Evolutionary conservation across 2,113 vertebrate genomes (phyloP).

Genomic region (Leptodactylus fuscus): DNA sequence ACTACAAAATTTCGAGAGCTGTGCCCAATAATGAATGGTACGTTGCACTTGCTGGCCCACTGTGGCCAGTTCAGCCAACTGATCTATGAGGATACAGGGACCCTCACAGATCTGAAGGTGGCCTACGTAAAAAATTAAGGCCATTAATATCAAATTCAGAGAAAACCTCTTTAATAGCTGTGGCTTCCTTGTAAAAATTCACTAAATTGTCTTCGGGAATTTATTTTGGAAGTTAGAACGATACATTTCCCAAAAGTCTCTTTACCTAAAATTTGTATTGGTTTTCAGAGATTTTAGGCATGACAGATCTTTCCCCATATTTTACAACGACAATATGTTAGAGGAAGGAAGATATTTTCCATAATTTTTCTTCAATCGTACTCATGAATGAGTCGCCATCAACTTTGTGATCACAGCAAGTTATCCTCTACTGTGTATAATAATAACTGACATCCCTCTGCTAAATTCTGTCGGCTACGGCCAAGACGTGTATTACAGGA

Average conservation of each 20-base stretch:
- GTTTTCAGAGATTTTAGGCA: neutral
- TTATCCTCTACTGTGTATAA: constrained; percentile 45
- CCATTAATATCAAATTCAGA: no score
- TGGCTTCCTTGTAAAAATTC: no score
- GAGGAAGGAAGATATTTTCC: constrained; percentile 32
- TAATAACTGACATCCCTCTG: constrained; percentile 58
- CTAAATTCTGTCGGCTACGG: constrained; percentile 62
- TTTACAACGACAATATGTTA: constrained; percentile 14
- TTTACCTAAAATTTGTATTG: constrained; percentile 21
- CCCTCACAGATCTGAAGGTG: no score
- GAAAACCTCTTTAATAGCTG: no score
- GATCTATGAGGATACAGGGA: no score
- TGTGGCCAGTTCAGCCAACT: no score
- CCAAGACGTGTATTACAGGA: constrained; percentile 56
- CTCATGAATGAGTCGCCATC: neutral
- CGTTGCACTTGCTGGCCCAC: no score
- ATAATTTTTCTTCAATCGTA: neutral
- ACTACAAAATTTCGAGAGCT: no score
- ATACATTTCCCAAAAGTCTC: neutral
- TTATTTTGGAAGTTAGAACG: neutral
- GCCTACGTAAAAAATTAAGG: no score
- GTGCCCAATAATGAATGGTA: no score
- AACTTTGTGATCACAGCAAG: constrained; percentile 3
- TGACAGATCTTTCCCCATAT: neutral
- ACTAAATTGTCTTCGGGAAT: neutral